Evolutionary conservation across 2,888 invertebrate genomes (phyloP).

Genomic region (Synergus japonicus): DNA sequence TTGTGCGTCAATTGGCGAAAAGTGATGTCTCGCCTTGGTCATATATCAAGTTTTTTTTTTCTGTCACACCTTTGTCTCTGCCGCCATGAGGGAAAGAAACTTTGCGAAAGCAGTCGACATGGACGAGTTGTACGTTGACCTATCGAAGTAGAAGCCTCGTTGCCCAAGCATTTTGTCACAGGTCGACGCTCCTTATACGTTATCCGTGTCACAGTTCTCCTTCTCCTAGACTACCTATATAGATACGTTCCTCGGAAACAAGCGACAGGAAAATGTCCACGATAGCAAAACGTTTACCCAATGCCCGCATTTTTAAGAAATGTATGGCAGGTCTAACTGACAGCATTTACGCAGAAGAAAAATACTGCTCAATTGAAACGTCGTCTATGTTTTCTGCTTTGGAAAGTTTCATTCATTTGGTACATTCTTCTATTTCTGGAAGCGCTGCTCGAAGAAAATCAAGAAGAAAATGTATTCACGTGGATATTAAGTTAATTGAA

Average conservation of each 20-base stretch:
- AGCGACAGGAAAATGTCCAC: conserved; percentile 29
- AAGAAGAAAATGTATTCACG: neutral
- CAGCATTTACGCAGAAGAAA: conserved; percentile 23
- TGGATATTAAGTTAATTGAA: too few relatives aligned
- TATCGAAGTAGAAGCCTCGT: conserved; percentile 27
- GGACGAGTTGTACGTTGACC: conserved; percentile 33
- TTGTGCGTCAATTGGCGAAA: conserved; percentile 23
- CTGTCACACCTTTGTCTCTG: conserved; percentile 20
- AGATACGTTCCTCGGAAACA: conserved; percentile 22
- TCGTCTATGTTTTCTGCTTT: conserved; percentile 25
- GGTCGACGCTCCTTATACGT: conserved; percentile 40
- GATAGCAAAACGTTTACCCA: conserved; percentile 28
- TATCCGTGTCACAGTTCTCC: conserved; percentile 22
- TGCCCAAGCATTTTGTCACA: conserved; percentile 28
- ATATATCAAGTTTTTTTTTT: conserved; percentile 28
- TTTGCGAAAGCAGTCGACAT: conserved; percentile 33
- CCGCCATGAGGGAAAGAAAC: neutral
- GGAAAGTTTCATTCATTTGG: neutral
- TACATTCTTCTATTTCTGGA: neutral
- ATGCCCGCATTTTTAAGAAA: conserved; percentile 23
- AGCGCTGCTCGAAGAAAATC: neutral
- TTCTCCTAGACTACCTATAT: neutral
- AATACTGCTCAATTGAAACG: conserved; percentile 31
- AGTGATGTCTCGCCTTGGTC: conserved; percentile 18
- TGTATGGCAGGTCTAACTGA: conserved; percentile 15